Evolutionary conservation across 1,140 invertebrate species (phyloP), one percentile per base, ranked within the genome.

Genomic region (Drosophila mojavensis): DNA sequence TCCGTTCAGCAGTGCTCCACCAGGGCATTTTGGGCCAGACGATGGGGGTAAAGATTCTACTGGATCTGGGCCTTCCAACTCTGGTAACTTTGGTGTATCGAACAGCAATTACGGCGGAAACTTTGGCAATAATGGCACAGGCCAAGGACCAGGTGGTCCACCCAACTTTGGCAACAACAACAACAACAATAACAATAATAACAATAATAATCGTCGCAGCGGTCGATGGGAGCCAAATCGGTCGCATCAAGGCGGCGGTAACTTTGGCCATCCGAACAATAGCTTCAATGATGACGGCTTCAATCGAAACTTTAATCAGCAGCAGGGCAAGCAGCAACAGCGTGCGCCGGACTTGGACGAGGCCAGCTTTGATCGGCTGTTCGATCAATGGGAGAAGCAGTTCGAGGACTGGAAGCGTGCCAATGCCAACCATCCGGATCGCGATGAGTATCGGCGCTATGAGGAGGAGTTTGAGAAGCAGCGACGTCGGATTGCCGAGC

Each of bases 341-440:
- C 70, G 70, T 63, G 60, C 33, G 4, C 7, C 65, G 11, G 79
- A 82, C 5, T 43, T 96, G 84, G 95, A 96, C 75, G 96, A 97
- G 89, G 95, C 95, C 91, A 94, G 94, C 50, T 97, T 97, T 93
- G 96, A 97, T 85, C 94, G 95, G 61, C 95, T 97, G 82, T 97
- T 97, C 86, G 94, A 95, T 86, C 95, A 96, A 80, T 97, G 96
- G 96, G 96, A 97, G 92, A 94, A 95, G 72, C 95, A 97, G 81
- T 97, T 97, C 88, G 95, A 96, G 76, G 95, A 95, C 77, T 97
- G 97, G 97, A 96, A 96, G 91, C 94, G 95, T 67, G 96, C 96
- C 83, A 97, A 97, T 93, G 95, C 95, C 20, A 96, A 96, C 92
- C 96, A 97, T 94, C 96, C 96, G 13, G 96, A 97, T 86, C 96